Evolutionary conservation across 2,888 invertebrate genomes (phyloP), one percentile per base, ranked within the genome.

Genomic region (Nomada fucata): DNA sequence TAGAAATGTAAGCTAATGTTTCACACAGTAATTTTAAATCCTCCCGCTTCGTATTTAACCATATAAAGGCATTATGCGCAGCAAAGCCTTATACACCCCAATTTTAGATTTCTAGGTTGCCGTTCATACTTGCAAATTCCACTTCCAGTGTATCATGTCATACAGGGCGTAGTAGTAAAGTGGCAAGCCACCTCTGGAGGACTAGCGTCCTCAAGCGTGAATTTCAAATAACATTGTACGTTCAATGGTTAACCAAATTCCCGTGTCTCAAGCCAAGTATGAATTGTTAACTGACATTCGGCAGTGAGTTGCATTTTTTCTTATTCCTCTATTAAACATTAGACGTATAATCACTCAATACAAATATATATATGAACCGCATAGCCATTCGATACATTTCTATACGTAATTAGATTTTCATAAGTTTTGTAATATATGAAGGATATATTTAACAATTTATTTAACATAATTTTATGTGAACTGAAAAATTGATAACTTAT

Each of bases 161-260:
- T 5, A 20, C 29, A 61, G 68, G 79, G 80, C 67, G 79, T 68
- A 79, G 72, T 72, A 64, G 52, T 63, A 67, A 80, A 80, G 79
- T 61, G 50, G 79, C 11, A 79, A 72, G 23, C 50, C 29, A 69
- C 57, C 57, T n/a, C 59, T 70, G 44, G 75, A 81, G 75, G 82
- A 57, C 82, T 47, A 64, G 72, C 76, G 82, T 82, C 76, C 82
- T 74, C 83, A 67, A 72, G 63, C 73, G 71, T 75, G 64, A 59
- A 57, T 65, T 61, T 47, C 68, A 57, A 80, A 64, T 59, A 70
- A 68, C 52, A 75, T 64, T 59, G 60, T 44, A 55, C 83, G 72
- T 77, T 91, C 91, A 91, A 92, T 91, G 91, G 90, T 90, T 90
- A 89, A 91, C 83, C 90, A 91, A 89, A 91, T 89, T 70, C 87